Evolutionary conservation across 2,888 invertebrate genomes (phyloP).

Genomic region (Brachyptera risi): DNA sequence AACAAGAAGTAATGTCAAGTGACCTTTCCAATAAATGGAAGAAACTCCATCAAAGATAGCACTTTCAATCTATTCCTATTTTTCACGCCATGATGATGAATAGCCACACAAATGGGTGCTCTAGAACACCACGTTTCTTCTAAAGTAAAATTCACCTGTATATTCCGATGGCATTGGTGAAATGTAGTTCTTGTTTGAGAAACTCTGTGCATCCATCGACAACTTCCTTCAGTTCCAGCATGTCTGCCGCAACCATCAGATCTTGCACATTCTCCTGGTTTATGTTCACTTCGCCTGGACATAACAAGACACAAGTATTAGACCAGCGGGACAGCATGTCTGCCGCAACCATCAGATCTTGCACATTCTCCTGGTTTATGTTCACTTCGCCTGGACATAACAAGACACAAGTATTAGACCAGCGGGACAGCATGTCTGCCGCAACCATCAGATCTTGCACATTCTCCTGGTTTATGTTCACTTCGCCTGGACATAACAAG

Average conservation of each 20-base stretch:
- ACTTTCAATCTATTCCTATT: too few relatives aligned
- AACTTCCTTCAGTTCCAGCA: constrained; percentile 81
- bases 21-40: too few relatives aligned
- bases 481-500: constrained; percentile 54
- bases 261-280: constrained; percentile 83
- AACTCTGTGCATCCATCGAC: constrained; percentile 81
- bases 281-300: constrained; percentile 59
- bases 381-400: constrained; percentile 56
- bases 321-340: too few relatives aligned
- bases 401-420: too few relatives aligned
- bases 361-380: constrained; percentile 75
- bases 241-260: constrained; percentile 83
- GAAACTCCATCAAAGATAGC: too few relatives aligned
- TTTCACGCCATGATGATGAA: too few relatives aligned
- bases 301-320: too few relatives aligned
- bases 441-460: constrained; percentile 86
- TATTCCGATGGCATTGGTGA: constrained; percentile 84
- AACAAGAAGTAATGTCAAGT: too few relatives aligned
- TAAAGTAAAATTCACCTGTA: too few relatives aligned
- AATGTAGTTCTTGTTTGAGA: constrained; percentile 77
- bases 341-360: constrained; percentile 82
- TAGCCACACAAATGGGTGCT: too few relatives aligned
- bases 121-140: too few relatives aligned
- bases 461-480: constrained; percentile 68
- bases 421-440: constrained; percentile 90